phyloP scores from a whole-genome alignment of 2,113 vertebrate species.

The Lanius collurio region DNA sequence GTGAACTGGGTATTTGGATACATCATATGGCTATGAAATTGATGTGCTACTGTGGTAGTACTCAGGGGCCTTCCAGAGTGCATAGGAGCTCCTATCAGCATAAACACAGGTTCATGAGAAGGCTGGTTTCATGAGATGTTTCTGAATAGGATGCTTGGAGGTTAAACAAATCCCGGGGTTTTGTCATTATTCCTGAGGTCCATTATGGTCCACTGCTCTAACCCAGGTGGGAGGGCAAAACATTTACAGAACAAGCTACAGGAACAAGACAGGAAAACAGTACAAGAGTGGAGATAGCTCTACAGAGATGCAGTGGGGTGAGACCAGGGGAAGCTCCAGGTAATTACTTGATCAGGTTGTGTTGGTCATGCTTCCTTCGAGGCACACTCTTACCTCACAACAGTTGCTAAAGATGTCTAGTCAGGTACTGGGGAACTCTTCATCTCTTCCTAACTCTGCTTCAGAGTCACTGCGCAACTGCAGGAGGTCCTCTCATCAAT shows the following conservation, averaged over 20 bases:
- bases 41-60: not conserved
- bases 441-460: not conserved
- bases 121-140: not conserved
- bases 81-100: no score
- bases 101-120: rapidly evolving
- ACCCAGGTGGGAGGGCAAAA: not conserved
- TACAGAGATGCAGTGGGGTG: not conserved
- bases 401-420: rapidly evolving
- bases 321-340: rapidly evolving
- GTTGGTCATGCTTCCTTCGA: not conserved
- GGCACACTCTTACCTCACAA: not conserved
- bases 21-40: not conserved
- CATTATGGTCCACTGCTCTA: not conserved
- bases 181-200: not conserved
- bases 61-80: not conserved
- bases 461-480: not conserved
- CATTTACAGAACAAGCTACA: not conserved
- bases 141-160: not conserved
- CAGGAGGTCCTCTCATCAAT: not conserved
- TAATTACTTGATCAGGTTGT: not conserved
- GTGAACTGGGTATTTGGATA: not conserved
- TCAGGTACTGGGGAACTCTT: not conserved
- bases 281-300: not conserved
- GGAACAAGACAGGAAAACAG: not conserved
- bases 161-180: not conserved